Evolutionary conservation across 2,113 vertebrate species (phyloP).

Genomic region (Chaetops frenatus): DNA sequence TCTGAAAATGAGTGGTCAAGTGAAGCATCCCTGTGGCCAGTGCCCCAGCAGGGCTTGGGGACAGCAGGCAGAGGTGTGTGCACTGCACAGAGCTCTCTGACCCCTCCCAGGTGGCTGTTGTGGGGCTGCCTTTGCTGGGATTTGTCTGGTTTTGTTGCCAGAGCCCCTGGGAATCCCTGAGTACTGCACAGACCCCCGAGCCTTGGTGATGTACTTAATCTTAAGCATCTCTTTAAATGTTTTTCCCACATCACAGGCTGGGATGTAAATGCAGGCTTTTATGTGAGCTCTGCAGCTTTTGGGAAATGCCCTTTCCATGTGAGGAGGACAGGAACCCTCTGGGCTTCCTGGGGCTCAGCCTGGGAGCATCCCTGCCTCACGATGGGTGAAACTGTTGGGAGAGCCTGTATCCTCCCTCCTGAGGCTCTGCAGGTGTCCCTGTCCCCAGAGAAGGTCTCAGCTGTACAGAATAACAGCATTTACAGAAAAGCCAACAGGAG

Average conservation of each 20-base stretch:
- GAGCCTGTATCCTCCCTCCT: rapidly evolving
- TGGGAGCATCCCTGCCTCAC: not conserved
- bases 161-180: not conserved
- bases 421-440: not conserved
- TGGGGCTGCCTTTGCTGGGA: not conserved
- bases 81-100: not conserved
- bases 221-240: not conserved
- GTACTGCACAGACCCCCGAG: not conserved
- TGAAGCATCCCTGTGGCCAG: not conserved
- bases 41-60: not conserved
- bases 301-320: not conserved
- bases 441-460: not conserved
- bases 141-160: not conserved
- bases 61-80: not conserved
- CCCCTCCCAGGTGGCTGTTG: not conserved
- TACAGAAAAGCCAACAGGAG: not conserved
- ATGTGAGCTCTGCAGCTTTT: not conserved
- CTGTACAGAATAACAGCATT: not conserved
- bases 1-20: rapidly evolving
- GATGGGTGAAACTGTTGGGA: not conserved
- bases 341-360: not conserved
- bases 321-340: not conserved
- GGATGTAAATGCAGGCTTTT: not conserved
- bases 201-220: not conserved
- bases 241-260: not conserved